Conservation (phyloP, 2,888 invertebrate genomes). For the Drosophila nigritarsus region DNA sequence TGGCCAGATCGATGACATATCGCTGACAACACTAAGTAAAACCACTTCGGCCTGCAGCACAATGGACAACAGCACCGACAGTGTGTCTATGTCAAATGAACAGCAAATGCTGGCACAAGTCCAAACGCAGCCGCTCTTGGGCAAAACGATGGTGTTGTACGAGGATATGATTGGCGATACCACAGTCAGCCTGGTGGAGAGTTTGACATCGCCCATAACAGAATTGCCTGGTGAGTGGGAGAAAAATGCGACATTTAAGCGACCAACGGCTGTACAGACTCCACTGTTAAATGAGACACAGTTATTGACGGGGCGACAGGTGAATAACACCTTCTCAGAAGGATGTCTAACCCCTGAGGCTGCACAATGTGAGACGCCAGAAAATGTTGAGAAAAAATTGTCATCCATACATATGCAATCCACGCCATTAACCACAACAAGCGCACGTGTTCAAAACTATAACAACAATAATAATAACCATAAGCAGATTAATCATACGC, state of each 20-base stretch:
- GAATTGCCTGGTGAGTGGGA: slow-evolving; percentile 27
- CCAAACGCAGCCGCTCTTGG: background rate
- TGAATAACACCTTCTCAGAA: slow-evolving; percentile 65
- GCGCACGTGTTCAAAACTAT: slow-evolving; percentile 5
- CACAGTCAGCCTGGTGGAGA: slow-evolving; percentile 82
- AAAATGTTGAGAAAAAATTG: slow-evolving; percentile 65
- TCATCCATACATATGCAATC: slow-evolving; percentile 74
- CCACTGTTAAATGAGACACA: slow-evolving; percentile 70
- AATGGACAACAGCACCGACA: slow-evolving; percentile 84
- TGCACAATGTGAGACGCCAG: slow-evolving; percentile 80
- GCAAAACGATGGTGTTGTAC: slow-evolving; percentile 65
- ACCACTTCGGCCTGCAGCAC: slow-evolving; percentile 84
- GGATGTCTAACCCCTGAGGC: slow-evolving; percentile 54
- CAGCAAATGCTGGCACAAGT: slow-evolving; percentile 6
- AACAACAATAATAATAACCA: slow-evolving; percentile 50
- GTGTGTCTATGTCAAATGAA: slow-evolving; percentile 63
- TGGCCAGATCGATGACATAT: slow-evolving; percentile 84
- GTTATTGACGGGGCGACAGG: slow-evolving; percentile 54
- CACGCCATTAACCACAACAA: slow-evolving; percentile 75
- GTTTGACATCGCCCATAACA: slow-evolving; percentile 44
- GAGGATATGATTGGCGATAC: slow-evolving; percentile 83
- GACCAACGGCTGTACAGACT: slow-evolving; percentile 30
- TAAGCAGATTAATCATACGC: slow-evolving; percentile 70
- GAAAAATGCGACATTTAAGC: slow-evolving; percentile 65
- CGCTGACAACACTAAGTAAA: slow-evolving; percentile 79